Evolutionary conservation across 2,113 vertebrate species (phyloP).

Genomic region (Marmota flaviventris): DNA sequence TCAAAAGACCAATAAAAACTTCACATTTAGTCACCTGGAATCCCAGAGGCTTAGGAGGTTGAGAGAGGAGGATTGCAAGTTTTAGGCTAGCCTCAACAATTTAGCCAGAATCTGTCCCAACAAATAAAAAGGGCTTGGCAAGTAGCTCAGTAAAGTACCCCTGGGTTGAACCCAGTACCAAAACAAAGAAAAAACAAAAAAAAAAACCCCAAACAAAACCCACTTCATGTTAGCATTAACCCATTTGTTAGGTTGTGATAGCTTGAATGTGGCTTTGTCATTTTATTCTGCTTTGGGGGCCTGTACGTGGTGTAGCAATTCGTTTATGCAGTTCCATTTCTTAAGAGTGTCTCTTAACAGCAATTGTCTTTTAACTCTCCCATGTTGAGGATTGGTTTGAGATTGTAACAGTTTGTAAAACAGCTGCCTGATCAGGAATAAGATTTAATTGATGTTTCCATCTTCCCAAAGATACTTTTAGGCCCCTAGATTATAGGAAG

Average conservation of each 20-base stretch:
- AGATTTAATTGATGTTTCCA: not conserved
- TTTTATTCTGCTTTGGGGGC: not conserved
- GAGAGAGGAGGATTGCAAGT: no score
- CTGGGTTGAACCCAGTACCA: no score
- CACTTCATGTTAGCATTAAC: not conserved
- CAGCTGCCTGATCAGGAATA: not conserved
- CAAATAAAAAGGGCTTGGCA: no score
- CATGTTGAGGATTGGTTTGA: conserved; percentile 5
- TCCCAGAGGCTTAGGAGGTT: no score
- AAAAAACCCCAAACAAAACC: no score
- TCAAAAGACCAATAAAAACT: not conserved
- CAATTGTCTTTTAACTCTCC: conserved; percentile 33
- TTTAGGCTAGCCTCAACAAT: no score
- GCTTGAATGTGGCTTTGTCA: no score
- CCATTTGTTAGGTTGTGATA: not conserved
- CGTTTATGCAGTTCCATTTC: not conserved
- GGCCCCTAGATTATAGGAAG: not conserved
- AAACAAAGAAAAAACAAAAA: no score
- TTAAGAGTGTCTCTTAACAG: not conserved
- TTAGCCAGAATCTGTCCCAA: no score
- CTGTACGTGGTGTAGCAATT: not conserved
- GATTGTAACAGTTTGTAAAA: not conserved
- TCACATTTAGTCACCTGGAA: not conserved
- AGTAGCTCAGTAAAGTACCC: no score
- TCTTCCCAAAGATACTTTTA: conserved; percentile 58